Evolutionary conservation across 23 tunicate genomes (phyloP).

Genomic region (Halocynthia aurantium): DNA sequence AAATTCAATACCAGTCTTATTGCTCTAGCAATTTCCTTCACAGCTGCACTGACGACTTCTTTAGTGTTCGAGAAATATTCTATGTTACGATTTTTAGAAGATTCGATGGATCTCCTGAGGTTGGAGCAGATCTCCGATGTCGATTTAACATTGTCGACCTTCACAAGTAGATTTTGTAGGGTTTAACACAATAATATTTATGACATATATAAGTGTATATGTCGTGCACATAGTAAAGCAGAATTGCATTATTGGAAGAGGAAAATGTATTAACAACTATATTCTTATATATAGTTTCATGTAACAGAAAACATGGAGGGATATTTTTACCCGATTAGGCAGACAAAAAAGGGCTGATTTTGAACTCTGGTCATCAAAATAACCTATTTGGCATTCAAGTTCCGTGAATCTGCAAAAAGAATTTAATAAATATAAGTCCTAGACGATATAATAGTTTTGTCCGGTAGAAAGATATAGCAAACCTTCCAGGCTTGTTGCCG

Average conservation of each 20-base stretch:
- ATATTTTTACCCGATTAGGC: slow-evolving; percentile 8
- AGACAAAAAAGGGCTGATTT: slow-evolving; percentile 38
- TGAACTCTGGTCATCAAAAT: slow-evolving; percentile 20
- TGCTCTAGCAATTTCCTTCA: slow-evolving; percentile 2
- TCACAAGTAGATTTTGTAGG: neutral
- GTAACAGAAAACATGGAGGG: too few relatives aligned
- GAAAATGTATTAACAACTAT: slow-evolving; percentile 4
- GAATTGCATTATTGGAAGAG: neutral
- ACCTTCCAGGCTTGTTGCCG: slow-evolving; percentile 24
- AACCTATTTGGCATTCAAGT: slow-evolving; percentile 30
- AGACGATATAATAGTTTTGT: neutral
- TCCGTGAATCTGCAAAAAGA: slow-evolving; percentile 31
- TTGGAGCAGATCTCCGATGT: neutral
- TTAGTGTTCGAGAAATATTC: neutral
- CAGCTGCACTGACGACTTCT: slow-evolving; percentile 2
- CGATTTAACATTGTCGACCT: neutral
- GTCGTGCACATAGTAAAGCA: neutral
- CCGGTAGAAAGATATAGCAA: neutral
- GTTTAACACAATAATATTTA: too few relatives aligned
- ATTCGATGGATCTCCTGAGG: neutral
- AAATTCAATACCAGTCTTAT: slow-evolving; percentile 6
- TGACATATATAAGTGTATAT: too few relatives aligned
- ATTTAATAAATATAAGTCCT: neutral
- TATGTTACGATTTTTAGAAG: neutral
- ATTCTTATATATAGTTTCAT: neutral